Conservation (phyloP, 2,888 invertebrate species). For the Drosophila koepferae region DNA sequence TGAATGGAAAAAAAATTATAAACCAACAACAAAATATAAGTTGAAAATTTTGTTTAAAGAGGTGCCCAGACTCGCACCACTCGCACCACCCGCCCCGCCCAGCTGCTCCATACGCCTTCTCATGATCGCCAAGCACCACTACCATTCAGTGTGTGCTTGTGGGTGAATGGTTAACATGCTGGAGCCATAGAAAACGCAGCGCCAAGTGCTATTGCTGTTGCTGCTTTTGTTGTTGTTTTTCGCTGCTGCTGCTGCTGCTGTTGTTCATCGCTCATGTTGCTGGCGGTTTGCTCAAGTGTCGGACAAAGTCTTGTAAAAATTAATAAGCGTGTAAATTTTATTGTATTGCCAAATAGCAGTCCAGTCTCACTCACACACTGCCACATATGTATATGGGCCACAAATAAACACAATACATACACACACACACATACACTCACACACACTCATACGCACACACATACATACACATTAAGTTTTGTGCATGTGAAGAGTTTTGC, state of each 20-base stretch:
- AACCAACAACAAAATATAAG: slow-evolving; percentile 57
- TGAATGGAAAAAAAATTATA: slow-evolving; percentile 28
- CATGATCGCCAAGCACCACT: slow-evolving; percentile 20
- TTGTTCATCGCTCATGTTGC: slow-evolving; percentile 51
- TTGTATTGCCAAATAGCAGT: slow-evolving; percentile 72
- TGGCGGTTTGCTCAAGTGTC: slow-evolving; percentile 70
- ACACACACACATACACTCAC: slow-evolving; percentile 6
- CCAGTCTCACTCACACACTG: slow-evolving; percentile 23
- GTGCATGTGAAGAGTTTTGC: slow-evolving; percentile 71
- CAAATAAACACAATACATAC: slow-evolving; percentile 8
- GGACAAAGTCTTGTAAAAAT: slow-evolving; percentile 79
- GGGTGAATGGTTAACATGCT: slow-evolving; percentile 54
- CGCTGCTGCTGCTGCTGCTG: slow-evolving; percentile 24
- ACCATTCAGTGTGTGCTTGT: slow-evolving; percentile 29
- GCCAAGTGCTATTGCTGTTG: slow-evolving; percentile 1
- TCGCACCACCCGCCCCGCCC: background rate
- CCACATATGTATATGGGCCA: slow-evolving; percentile 10
- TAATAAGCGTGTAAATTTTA: slow-evolving; percentile 80
- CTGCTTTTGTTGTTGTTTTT: background rate
- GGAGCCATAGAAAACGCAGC: slow-evolving; percentile 37
- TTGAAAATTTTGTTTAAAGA: slow-evolving; percentile 71
- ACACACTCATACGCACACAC: slow-evolving; percentile 13
- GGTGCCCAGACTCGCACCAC: slow-evolving; percentile 24
- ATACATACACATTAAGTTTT: slow-evolving; percentile 49
- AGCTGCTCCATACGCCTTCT: background rate